A percentile compares a stretch with the other conserved stretches of the same genome.
Conservation (phyloP, 2,797 vertebrate genomes). For the Spinus olivaceus region DNA sequence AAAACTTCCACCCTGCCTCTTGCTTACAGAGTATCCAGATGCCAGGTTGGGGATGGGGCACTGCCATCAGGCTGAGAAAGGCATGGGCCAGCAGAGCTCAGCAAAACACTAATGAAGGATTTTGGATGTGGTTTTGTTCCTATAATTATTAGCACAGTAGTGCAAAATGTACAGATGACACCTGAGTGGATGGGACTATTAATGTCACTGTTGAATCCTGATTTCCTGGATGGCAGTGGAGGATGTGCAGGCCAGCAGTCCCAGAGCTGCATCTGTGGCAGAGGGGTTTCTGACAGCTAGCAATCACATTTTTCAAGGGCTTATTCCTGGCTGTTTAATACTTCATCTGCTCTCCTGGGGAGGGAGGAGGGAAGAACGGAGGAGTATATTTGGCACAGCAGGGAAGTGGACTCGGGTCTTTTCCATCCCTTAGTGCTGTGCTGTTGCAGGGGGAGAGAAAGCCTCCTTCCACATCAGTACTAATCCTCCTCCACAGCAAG, state of each 20-base stretch:
- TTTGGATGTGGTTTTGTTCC: background rate
- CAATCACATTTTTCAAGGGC: constrained; percentile 37
- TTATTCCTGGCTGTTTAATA: constrained; percentile 49
- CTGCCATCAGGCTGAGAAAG: background rate
- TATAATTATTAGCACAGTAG: background rate
- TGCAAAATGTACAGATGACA: background rate
- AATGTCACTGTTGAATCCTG: background rate
- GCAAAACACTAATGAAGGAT: background rate
- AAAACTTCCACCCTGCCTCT: background rate
- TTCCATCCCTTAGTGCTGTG: constrained; percentile 41
- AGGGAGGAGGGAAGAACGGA: constrained; percentile 54
- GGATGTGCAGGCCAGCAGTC: background rate
- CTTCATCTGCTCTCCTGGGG: constrained; percentile 41
- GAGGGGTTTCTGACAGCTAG: constrained; percentile 24
- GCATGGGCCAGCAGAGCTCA: background rate
- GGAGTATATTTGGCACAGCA: constrained; percentile 53
- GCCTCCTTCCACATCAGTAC: constrained; percentile 23
- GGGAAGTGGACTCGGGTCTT: constrained; percentile 51
- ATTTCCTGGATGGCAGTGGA: background rate
- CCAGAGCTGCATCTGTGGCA: background rate
- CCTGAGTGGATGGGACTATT: background rate
- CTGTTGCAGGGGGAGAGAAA: constrained; percentile 46
- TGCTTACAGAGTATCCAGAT: background rate
- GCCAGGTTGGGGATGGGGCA: background rate
- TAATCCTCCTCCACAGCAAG: constrained; percentile 62